These are phyloP conservation scores for Cephus rjabovi DNA, from an alignment of 2,888 invertebrate genomes.

Conservation along the genomic window DNA sequence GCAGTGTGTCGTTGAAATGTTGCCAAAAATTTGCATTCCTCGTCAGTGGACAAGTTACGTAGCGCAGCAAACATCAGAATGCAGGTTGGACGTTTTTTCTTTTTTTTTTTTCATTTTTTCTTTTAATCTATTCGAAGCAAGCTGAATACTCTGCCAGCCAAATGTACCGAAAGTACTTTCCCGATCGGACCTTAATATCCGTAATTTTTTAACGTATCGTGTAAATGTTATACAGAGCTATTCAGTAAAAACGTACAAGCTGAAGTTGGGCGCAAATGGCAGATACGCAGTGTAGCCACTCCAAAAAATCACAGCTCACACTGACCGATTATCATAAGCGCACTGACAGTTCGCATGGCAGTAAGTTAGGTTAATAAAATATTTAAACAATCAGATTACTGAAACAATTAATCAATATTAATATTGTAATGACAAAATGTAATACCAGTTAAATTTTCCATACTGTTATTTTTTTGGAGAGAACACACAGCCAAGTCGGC, in stretches of 20 bases:
- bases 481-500: accelerated
- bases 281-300: no score
- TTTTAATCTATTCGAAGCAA: not conserved
- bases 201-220: not conserved
- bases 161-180: not conserved
- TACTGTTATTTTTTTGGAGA: no score
- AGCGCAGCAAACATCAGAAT: conserved; percentile 29
- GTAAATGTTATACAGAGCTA: not conserved
- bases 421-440: no score
- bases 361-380: no score
- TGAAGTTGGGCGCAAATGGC: no score
- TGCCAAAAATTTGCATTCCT: conserved; percentile 40
- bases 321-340: no score
- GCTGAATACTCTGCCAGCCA: not conserved
- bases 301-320: no score
- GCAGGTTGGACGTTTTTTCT: not conserved
- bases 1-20: conserved; percentile 38
- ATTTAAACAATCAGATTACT: no score
- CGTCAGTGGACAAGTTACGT: conserved; percentile 21
- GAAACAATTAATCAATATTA: no score
- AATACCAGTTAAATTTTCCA: no score
- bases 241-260: no score
- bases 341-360: no score
- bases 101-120: not conserved
- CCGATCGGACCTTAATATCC: not conserved